Conservation (phyloP, 92 coral and sea anemone genomes). For the Desmophyllum pertusum region DNA sequence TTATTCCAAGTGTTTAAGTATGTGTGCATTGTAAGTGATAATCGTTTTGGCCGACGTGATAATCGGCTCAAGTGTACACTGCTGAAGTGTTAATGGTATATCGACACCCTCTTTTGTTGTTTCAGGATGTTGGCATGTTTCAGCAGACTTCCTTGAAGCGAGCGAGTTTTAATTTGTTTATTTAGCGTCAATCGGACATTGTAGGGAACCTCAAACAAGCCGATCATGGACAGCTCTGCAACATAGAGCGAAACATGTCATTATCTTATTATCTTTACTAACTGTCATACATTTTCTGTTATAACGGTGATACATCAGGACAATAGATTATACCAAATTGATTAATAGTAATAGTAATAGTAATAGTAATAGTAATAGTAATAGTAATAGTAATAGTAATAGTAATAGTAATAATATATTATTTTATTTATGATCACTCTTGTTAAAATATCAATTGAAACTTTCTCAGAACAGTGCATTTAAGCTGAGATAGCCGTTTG, state of each 20-base stretch:
- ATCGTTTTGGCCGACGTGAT: constrained; percentile 6
- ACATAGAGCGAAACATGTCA: too few relatives aligned
- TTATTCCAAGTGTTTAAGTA: background rate
- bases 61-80: background rate
- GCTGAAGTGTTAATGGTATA: background rate
- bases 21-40: background rate
- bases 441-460: too few relatives aligned
- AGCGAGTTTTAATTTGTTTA: background rate
- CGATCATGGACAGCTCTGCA: too few relatives aligned
- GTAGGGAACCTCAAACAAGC: background rate
- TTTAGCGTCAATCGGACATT: background rate
- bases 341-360: too few relatives aligned
- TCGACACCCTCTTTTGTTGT: background rate
- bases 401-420: too few relatives aligned
- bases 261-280: too few relatives aligned
- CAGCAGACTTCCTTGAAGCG: background rate
- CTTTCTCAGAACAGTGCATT: background rate
- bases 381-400: too few relatives aligned
- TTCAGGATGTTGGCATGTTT: background rate
- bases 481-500: background rate
- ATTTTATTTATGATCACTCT: too few relatives aligned
- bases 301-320: too few relatives aligned
- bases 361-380: too few relatives aligned
- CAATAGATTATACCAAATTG: too few relatives aligned
- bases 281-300: too few relatives aligned